Base-by-base conservation (phyloP, 2,888 invertebrate species). In the Polymixis flavicincta region DNA sequence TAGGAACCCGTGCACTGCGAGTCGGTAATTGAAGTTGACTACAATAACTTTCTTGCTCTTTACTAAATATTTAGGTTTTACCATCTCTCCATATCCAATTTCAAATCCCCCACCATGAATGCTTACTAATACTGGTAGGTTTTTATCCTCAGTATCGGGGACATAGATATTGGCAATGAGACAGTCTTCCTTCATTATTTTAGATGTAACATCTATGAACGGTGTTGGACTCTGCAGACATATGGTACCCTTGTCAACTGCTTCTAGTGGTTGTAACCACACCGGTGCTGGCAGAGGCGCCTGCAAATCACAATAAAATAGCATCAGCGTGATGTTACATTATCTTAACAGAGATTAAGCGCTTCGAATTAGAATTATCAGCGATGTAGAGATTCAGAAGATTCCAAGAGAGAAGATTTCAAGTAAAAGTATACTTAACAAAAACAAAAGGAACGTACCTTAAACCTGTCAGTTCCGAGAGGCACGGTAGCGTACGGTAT, bases 121-220 rank as follows among this genome's bases (percentile, higher is more conserved):
- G 42, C 76, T 78, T 5, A 92, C 89, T 17, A 92, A 67, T 5
- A 92, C 92, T 7, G 92, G 88, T 0, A 89, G 83, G 7, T 91
- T 86, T 37, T 81, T 89, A 55, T 88, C 85, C 48, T 89, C 63
- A 14, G 92, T 93, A 65, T 92, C 90, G 5, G 94, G 93, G 0
- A 92, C 92, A 76, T 89, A 95, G 4, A 95, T 89, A 76, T 92
- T 95, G 5, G 93, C 87, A 42, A 93, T 85, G 1, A 95, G 90
- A 75, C 95, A 95, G 70, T 94, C 92, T 80, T 94, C 94, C 37
- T 87, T 74, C 67, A 85, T 73, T 19, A 48, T 55, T 77, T 65
- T 55, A 9, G 63, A 57, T 28, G 63, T 42, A 11, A 45, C 17
- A 37, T 74, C 71, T 28, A 76, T 42, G 2, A 66, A 60, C 7